A percentile compares a stretch with the other conserved stretches of the same genome.
phyloP scores from a whole-genome alignment of 1,140 invertebrate species.

The Anoplophora glabripennis region DNA sequence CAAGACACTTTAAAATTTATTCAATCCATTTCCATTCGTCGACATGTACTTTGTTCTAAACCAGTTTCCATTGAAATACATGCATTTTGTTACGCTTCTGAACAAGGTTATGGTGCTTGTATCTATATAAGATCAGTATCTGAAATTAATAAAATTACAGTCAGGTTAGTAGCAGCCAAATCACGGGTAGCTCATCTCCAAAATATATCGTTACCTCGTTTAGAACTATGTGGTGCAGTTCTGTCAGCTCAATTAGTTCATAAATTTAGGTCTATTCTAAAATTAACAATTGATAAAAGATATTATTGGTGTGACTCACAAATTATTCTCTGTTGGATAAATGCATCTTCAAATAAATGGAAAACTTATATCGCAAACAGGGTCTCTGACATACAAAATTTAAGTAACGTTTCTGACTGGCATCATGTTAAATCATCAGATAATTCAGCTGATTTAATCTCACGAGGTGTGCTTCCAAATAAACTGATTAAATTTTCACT shows the following conservation, averaged over 20 bases:
- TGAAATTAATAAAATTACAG: conserved; percentile 1
- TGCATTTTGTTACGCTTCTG: conserved; percentile 46
- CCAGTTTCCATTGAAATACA: conserved; percentile 30
- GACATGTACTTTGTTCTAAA: background rate
- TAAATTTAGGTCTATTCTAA: conserved; percentile 4
- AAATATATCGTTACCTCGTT: conserved; percentile 46
- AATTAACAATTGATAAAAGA: no score
- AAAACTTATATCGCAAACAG: no score
- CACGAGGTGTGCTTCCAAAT: background rate
- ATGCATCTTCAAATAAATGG: no score
- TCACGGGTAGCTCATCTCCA: conserved; percentile 50
- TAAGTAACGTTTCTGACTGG: no score
- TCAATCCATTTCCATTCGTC: no score
- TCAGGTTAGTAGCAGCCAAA: conserved; percentile 45
- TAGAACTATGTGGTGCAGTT: conserved; percentile 51
- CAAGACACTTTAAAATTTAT: conserved; percentile 4
- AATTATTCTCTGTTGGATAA: no score
- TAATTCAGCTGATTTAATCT: background rate
- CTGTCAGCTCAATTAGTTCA: conserved; percentile 32
- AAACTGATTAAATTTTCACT: no score
- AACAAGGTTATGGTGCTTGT: conserved; percentile 42
- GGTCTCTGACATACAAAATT: no score
- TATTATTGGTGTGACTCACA: no score
- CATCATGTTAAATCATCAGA: no score
- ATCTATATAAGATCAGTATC: conserved; percentile 34